Evolutionary conservation across 2,797 vertebrate genomes (phyloP), one percentile per base, ranked within the genome.

Genomic region (Serranus cabrilla): DNA sequence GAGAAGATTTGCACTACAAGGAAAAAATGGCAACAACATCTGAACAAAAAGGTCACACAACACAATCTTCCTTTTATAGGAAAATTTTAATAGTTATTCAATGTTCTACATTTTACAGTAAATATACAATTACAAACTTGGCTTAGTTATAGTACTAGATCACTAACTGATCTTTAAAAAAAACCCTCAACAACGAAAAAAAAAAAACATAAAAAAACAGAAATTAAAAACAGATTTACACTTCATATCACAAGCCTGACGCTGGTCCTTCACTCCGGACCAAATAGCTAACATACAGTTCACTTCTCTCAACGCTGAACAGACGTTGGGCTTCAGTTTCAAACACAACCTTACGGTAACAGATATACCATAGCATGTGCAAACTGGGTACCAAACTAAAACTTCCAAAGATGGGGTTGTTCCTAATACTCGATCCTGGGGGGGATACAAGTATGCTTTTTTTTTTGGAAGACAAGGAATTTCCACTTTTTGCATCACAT

Each of bases 71-170:
- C 92, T 94, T 95, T 96, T 96, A 95, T 96, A 93, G 96, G 96
- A 97, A 98, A 96, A 95, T 96, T 98, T 98, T 98, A 97, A 97
- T 98, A 97, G 96, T 98, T 98, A 96, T 96, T 95, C 95, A 99
- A 96, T 97, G 96, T 97, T 99, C 98, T 98, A 99, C 97, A 98
- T 97, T 96, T 98, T 97, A 99, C 97, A 99, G 98, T 98, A 98
- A 98, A 97, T 98, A 98, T 98, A 97, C 97, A 98, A 96, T 97
- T 98, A 99, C 97, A 99, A 99, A 99, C 97, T 97, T 97, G 97
- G 97, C 96, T 97, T 98, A 96, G 97, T 96, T 97, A 96, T 97
- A 96, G 97, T 97, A 96, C 95, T 96, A 94, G 96, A 98, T 97
- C 97, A 96, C 95, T 94, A 97, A 96, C 95, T 96, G 97, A 97